Base-by-base conservation (phyloP, 2,113 vertebrate genomes). In the Hystrix brachyura region DNA sequence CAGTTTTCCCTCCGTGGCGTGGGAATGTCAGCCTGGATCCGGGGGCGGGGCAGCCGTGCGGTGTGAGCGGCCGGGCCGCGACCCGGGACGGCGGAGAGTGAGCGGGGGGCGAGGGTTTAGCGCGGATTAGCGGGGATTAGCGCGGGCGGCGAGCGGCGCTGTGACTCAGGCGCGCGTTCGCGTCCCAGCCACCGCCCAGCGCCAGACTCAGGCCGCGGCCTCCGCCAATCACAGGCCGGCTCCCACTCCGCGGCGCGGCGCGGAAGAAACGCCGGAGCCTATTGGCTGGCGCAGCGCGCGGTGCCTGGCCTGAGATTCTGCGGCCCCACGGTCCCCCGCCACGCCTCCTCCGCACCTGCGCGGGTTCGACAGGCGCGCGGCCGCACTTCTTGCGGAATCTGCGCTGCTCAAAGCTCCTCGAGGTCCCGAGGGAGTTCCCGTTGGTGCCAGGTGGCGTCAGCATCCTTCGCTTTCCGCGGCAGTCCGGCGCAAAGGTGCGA, bases 241-340 rank as follows among this genome's bases (percentile, higher is more conserved):
- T 94, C 59, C 69, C 51, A 62, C 3, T 8, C n/a, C 0, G 53
- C 48, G 3, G 1, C 34, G 2, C 0, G 4, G 51, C 11, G 14
- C 17, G 12, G 51, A 55, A 87, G 76, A 93, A 93, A 96, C 34
- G 11, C 48, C 3, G 0, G 69, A 64, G 23, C 57, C 21, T 46
- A 60, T 65, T 93, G 93, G 90, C 48, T 53, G 78, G 8, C 9
- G 3, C 38, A 38, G 46, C 25, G 7, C 2, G 5, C 60, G 5
- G 29, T 3, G 15, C 90, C 32, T 1, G 71, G 10, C 11, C 19
- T 1, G 64, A 4, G 6, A 51, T 29, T 12, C 25, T 0, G 0
- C 5, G 65, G 38, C 13, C 67, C 34, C 67, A 6, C 7, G 64
- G 65, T 29, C 12, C n/a, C 19, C 6, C 29, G 8, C 48, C 48